phyloP scores from a whole-genome alignment of 2,888 invertebrate genomes.

The Brenthis hecate region DNA sequence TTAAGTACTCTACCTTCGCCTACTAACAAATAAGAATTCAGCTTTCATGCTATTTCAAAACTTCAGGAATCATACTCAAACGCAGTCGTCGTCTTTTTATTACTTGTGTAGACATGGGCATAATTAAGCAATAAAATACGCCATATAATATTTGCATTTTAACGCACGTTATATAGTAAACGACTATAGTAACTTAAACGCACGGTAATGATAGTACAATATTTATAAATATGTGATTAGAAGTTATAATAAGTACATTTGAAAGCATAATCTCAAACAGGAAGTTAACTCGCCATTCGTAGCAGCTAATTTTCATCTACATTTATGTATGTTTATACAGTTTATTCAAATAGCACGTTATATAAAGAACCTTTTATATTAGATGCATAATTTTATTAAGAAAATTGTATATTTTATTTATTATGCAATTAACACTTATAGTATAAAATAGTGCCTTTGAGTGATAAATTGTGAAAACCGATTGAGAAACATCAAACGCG shows the following conservation, averaged over 20 bases:
- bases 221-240: constrained; percentile 8
- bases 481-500: no score
- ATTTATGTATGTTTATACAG: constrained; percentile 13
- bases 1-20: no score
- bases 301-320: constrained; percentile 23
- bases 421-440: neutral
- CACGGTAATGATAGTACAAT: constrained; percentile 1
- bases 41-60: no score
- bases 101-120: neutral
- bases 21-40: no score
- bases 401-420: neutral
- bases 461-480: no score
- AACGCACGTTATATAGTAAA: constrained; percentile 8
- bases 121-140: constrained; percentile 17
- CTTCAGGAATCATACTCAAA: no score
- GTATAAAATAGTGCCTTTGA: neutral
- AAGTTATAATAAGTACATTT: constrained; percentile 30
- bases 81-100: no score
- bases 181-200: neutral
- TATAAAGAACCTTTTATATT: constrained; percentile 24
- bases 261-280: constrained; percentile 29
- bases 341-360: constrained; percentile 13
- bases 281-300: constrained; percentile 22
- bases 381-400: neutral
- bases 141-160: neutral